A percentile compares a stretch with the other conserved stretches of the same genome.
phyloP scores from a whole-genome alignment of 1,140 invertebrate species.

The Charaxes varanes region DNA sequence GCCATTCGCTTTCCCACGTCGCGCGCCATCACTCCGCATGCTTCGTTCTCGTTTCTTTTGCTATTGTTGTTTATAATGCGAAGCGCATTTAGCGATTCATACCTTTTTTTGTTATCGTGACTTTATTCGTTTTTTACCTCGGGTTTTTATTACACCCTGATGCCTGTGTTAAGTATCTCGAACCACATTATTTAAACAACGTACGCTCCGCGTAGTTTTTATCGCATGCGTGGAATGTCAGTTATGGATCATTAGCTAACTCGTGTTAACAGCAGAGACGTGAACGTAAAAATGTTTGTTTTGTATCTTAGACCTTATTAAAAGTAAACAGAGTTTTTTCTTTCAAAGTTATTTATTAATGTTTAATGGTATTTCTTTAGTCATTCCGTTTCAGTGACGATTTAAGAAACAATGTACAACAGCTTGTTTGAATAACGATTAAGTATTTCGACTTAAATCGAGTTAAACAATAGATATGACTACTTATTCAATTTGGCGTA shows the following conservation, averaged over 20 bases:
- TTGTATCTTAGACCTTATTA: neutral
- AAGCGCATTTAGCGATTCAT: slow-evolving; percentile 46
- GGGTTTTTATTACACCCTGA: neutral
- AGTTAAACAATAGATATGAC: too few species aligned
- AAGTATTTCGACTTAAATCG: too few species aligned
- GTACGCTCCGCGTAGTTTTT: slow-evolving; percentile 10
- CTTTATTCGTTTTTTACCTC: neutral
- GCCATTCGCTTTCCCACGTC: slow-evolving; percentile 72
- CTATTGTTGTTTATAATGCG: too few species aligned
- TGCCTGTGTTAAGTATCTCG: too few species aligned
- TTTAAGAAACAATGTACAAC: too few species aligned
- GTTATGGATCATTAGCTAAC: slow-evolving; percentile 36
- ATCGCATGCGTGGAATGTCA: slow-evolving; percentile 28
- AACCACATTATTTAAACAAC: too few species aligned
- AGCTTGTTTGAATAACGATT: too few species aligned
- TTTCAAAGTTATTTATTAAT: too few species aligned
- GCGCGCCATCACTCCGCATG: slow-evolving; percentile 57
- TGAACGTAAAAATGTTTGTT: neutral
- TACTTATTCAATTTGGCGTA: too few species aligned
- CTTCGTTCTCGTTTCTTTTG: slow-evolving; percentile 65
- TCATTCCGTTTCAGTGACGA: too few species aligned
- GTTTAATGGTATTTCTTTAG: too few species aligned
- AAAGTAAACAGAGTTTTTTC: neutral
- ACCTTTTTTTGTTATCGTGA: slow-evolving; percentile 32
- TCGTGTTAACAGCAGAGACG: slow-evolving; percentile 40